Percentiles rank a stretch among this genome's conserved stretches.
phyloP scores from a whole-genome alignment of 2,113 vertebrate genomes.

The Lethenteron camtschaticum region DNA sequence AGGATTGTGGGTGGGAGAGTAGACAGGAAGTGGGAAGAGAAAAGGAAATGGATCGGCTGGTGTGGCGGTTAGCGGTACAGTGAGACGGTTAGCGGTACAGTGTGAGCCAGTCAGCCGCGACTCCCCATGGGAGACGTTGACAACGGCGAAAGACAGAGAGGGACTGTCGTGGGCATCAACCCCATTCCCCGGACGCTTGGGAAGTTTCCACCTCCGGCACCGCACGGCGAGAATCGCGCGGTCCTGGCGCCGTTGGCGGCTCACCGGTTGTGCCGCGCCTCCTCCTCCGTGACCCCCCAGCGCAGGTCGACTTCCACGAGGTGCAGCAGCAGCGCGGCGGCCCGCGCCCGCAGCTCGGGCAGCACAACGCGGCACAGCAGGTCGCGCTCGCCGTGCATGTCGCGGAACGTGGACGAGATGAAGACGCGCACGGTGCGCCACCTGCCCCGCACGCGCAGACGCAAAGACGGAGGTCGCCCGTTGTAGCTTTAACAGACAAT shows the following conservation, averaged over 20 bases:
- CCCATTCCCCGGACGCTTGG: not conserved
- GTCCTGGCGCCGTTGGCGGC: not conserved
- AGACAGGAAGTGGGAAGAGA: too few species aligned
- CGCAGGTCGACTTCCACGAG: constrained; percentile 55
- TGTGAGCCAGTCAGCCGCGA: not conserved
- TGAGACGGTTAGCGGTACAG: too few species aligned
- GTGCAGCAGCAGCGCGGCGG: constrained; percentile 23
- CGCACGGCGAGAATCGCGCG: too few species aligned
- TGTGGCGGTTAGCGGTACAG: too few species aligned
- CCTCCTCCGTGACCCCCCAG: constrained; percentile 60
- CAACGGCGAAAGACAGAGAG: not conserved
- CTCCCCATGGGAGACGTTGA: not conserved
- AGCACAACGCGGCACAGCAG: constrained; percentile 37
- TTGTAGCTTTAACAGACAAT: too few species aligned
- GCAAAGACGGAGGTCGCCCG: too few species aligned
- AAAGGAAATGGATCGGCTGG: too few species aligned
- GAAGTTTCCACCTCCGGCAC: too few species aligned
- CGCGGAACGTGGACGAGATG: constrained; percentile 62
- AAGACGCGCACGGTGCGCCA: constrained; percentile 46
- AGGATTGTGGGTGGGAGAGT: too few species aligned
- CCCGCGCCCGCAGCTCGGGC: constrained; percentile 39
- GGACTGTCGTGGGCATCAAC: not conserved
- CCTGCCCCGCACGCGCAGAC: constrained; percentile 15
- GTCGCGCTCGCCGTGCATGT: constrained; percentile 59
- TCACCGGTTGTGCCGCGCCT: constrained; percentile 24